Base-by-base conservation (phyloP, 2,113 vertebrate genomes). In the Peromyscus maniculatus region DNA sequence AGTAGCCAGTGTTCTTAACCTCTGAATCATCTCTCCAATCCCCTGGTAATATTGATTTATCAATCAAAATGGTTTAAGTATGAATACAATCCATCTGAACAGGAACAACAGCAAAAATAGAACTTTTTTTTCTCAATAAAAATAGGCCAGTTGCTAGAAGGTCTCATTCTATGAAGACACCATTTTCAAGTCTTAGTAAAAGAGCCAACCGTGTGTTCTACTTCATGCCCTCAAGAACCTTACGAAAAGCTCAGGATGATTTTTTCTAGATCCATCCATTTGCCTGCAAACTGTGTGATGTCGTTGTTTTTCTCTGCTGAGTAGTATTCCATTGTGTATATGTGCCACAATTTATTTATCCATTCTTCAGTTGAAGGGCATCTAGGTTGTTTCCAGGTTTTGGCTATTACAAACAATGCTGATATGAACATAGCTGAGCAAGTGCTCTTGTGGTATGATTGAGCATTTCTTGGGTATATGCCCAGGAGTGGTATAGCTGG, bases 181-280 rank as follows among this genome's bases (percentile, higher is more conserved):
- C 89, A 87, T 89, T 97, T 91, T 59, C 67, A 97, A 49, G 31
- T 97, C 95, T 95, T 93, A 92, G 12, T 97, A 95, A 87, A 94
- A 2, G 74, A 86, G 33, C 39, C 94, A 87, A 64, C 31, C 83
- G 89, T 98, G 96, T 88, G 16, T 98, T 88, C 75, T 96, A 83
- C 19, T 64, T 55, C 57, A 33, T 7, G 69, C 3, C 43, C 31
- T 95, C 43, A 59, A 96, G 78, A 92, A 26, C 16, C 94, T 62
- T 36, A 83, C 77, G 71, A 78, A 91, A 98, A 96, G 95, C 26
- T n/a, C n/a, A n/a, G n/a, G n/a, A n/a, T n/a, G n/a, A n/a, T n/a
- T n/a, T n/a, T n/a, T n/a, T n/a, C n/a, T n/a, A n/a, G n/a, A n/a
- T n/a, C n/a, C n/a, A n/a, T n/a, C n/a, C n/a, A n/a, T n/a, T n/a